Percentiles rank a stretch among this genome's conserved stretches.
phyloP scores from a whole-genome alignment of 2,888 invertebrate species.

The Hypercompe scribonia region DNA sequence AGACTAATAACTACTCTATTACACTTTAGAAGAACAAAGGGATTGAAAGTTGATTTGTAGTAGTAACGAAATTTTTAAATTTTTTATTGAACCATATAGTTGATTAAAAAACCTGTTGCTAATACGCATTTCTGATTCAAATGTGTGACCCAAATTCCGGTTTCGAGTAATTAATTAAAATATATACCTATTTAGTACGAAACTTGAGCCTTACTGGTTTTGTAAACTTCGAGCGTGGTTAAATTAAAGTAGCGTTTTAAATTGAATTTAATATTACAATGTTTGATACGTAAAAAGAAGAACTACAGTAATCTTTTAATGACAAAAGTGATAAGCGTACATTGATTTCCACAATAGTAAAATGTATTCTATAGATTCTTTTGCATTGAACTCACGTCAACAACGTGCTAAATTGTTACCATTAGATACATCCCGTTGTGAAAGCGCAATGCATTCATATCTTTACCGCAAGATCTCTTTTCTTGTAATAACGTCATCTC shows the following conservation, averaged over 20 bases:
- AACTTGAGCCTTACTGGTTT: conserved; percentile 2
- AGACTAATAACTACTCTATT: neutral
- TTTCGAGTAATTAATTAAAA: neutral
- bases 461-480: conserved; percentile 40
- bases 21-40: neutral
- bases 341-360: neutral
- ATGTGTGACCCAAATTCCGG: neutral
- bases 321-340: neutral
- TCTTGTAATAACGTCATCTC: conserved; percentile 43
- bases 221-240: neutral
- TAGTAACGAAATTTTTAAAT: neutral
- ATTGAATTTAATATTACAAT: neutral
- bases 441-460: conserved; percentile 43
- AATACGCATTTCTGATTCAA: conserved; percentile 3
- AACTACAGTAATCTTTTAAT: neutral
- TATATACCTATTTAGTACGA: conserved; percentile 1
- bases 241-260: neutral
- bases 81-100: neutral
- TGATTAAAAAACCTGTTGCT: neutral
- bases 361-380: neutral
- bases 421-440: conserved; percentile 45
- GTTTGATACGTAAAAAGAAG: neutral
- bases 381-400: conserved; percentile 25
- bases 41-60: neutral
- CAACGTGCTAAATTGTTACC: conserved; percentile 43